Evolutionary conservation across 2,797 vertebrate species (phyloP).

Genomic region (Macropus fuliginosus): DNA sequence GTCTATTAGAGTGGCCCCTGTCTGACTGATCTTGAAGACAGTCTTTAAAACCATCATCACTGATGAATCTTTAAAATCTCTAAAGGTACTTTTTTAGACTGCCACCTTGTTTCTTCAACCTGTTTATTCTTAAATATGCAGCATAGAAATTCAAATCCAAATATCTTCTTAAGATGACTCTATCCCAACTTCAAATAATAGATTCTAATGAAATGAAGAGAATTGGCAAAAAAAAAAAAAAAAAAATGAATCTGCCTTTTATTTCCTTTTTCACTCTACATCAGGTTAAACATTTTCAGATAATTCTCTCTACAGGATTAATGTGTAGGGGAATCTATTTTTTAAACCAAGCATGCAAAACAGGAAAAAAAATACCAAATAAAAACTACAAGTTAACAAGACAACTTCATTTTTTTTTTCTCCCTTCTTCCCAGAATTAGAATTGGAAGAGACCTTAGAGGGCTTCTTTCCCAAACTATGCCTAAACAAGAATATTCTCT

Average conservation of each 20-base stretch:
- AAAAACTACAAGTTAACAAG: background rate
- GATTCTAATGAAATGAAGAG: background rate
- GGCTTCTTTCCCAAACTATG: background rate
- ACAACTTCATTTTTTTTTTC: background rate
- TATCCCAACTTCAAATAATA: background rate
- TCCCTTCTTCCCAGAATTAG: background rate
- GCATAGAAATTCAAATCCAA: conserved; percentile 32
- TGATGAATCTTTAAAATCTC: conserved; percentile 21
- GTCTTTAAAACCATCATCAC: background rate
- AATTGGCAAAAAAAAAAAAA: background rate
- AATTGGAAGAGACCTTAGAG: background rate
- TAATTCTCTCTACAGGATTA: background rate
- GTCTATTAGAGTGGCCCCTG: background rate
- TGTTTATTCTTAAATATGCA: conserved; percentile 45
- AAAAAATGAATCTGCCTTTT: background rate
- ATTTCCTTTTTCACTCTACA: background rate
- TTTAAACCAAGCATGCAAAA: background rate
- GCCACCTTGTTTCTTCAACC: conserved; percentile 31
- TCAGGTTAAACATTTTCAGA: background rate
- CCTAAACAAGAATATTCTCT: background rate
- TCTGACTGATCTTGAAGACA: background rate
- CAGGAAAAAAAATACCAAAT: background rate
- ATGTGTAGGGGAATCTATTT: background rate
- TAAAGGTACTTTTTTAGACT: background rate
- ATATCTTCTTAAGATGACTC: conserved; percentile 14